Base-by-base conservation (phyloP, 2,797 vertebrate species). In the Diplodus puntazzo region DNA sequence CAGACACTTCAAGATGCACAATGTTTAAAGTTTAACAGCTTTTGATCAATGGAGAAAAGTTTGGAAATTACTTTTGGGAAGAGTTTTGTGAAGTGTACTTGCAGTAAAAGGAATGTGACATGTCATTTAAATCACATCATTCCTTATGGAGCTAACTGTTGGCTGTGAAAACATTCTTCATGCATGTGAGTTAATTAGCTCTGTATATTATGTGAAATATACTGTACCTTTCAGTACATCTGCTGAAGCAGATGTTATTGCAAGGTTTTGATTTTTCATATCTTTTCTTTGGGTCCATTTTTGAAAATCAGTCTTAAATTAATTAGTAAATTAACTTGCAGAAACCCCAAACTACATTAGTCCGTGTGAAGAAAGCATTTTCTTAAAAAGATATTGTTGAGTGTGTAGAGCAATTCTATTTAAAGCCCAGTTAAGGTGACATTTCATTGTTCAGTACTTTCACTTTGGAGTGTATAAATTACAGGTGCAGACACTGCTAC, bases 231-330 rank as follows among this genome's bases (percentile, higher is more conserved):
- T 78, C 5, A 66, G 52, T 58, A 20, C 16, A 4, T 52, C 52
- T 25, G 14, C 23, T 52, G 12, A 67, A 48, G 17, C 34, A 16
- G n/a, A 34, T 66, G 1, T 54, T 64, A 27, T 34, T 46, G 16
- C 17, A 1, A 70, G 21, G 23, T 23, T 59, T 77, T 18, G 11
- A 59, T 50, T 75, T 68, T 3, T 68, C 16, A 42, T 46, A 25
- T 57, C 46, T 75, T 53, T 67, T 73, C 17, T 73, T 68, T 46
- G 17, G 49, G 20, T 67, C 78, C 16, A 9, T 54, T 86, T 82
- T 61, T 50, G 4, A 75, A 84, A 82, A 69, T 77, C 50, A 57
- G 46, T 76, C n/a, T 72, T 43, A 3, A 39, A 11, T 39, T 2
- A 39, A 39, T 39, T 39, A 39, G 9, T 10, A 39, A 39, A 39